Conservation (phyloP, 2,797 vertebrate species). For the Rhyacichthys aspro region DNA sequence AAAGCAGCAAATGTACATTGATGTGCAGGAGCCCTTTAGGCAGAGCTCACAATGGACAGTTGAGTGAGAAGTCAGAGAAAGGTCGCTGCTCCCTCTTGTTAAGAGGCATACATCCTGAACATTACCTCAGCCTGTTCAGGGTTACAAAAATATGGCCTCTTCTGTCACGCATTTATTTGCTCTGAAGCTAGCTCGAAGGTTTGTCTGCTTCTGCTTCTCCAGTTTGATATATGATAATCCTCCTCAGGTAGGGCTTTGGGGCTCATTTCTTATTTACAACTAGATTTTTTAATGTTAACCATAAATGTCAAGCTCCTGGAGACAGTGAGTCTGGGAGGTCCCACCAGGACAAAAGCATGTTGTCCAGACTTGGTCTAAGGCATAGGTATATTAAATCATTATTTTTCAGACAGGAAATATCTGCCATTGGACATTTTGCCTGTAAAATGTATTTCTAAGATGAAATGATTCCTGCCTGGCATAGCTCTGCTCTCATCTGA, state of each 20-base stretch:
- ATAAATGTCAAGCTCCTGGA: slow-evolving; percentile 75
- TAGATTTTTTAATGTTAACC: slow-evolving; percentile 60
- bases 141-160: slow-evolving; percentile 70
- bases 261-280: slow-evolving; percentile 71
- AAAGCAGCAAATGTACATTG: slow-evolving; percentile 27
- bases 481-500: slow-evolving; percentile 50
- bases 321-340: slow-evolving; percentile 74
- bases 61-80: slow-evolving; percentile 56
- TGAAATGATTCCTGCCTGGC: slow-evolving; percentile 72
- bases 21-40: slow-evolving; percentile 11
- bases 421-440: slow-evolving; percentile 71
- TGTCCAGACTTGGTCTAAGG: slow-evolving; percentile 71
- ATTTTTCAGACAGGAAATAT: slow-evolving; percentile 79
- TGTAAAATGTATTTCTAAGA: slow-evolving; percentile 76
- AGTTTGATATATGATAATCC: slow-evolving; percentile 72
- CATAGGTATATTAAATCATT: slow-evolving; percentile 75
- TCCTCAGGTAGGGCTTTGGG: slow-evolving; percentile 57
- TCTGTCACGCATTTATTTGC: slow-evolving; percentile 61
- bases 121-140: slow-evolving; percentile 74
- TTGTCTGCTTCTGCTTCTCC: slow-evolving; percentile 67
- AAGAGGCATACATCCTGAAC: slow-evolving; percentile 68
- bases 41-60: slow-evolving; percentile 57
- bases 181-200: slow-evolving; percentile 57
- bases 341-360: slow-evolving; percentile 73
- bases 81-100: slow-evolving; percentile 52